A percentile compares a stretch with the other conserved stretches of the same genome.
phyloP scores from a whole-genome alignment of 2,797 vertebrate genomes.

The Fistularia commersonii region DNA sequence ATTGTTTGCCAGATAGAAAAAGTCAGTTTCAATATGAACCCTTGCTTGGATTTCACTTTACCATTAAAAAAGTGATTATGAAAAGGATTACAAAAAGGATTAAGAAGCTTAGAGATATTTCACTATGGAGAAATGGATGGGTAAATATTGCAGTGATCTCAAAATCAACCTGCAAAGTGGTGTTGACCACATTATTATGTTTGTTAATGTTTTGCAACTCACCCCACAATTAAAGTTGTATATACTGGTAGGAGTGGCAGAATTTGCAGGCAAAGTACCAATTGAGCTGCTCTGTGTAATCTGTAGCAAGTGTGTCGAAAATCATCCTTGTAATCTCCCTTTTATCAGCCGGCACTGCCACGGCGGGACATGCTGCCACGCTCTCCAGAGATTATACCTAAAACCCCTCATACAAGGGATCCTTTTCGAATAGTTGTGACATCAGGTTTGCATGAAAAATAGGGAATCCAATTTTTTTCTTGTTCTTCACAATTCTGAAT shows the following conservation, averaged over 20 bases:
- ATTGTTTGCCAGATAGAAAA: slow-evolving; percentile 8
- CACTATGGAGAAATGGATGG: slow-evolving; percentile 20
- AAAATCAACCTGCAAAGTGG: background rate
- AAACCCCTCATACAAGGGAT: slow-evolving; percentile 41
- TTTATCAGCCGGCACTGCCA: slow-evolving; percentile 55
- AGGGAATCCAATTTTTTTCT: background rate
- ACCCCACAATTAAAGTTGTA: slow-evolving; percentile 1
- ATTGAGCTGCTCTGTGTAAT: slow-evolving; percentile 47
- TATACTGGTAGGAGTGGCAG: background rate
- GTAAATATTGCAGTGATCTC: slow-evolving; percentile 13
- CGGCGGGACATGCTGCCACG: slow-evolving; percentile 19
- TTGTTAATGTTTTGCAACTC: slow-evolving; percentile 1
- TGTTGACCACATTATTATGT: slow-evolving; percentile 1
- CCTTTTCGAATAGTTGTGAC: slow-evolving; percentile 32
- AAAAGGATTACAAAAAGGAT: slow-evolving; percentile 58
- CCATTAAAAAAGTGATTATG: slow-evolving; percentile 52
- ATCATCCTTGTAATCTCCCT: slow-evolving; percentile 67
- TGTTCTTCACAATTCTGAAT: no score
- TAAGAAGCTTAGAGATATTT: slow-evolving; percentile 47
- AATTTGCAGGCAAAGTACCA: slow-evolving; percentile 5
- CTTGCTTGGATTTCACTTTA: slow-evolving; percentile 29
- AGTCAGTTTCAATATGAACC: slow-evolving; percentile 10
- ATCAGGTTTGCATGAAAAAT: slow-evolving; percentile 26
- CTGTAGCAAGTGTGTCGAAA: slow-evolving; percentile 48
- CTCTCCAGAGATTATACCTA: slow-evolving; percentile 55